These are phyloP conservation scores for Corythaixoides concolor DNA, from an alignment of 2,113 vertebrate species.

Conservation along the genomic window DNA sequence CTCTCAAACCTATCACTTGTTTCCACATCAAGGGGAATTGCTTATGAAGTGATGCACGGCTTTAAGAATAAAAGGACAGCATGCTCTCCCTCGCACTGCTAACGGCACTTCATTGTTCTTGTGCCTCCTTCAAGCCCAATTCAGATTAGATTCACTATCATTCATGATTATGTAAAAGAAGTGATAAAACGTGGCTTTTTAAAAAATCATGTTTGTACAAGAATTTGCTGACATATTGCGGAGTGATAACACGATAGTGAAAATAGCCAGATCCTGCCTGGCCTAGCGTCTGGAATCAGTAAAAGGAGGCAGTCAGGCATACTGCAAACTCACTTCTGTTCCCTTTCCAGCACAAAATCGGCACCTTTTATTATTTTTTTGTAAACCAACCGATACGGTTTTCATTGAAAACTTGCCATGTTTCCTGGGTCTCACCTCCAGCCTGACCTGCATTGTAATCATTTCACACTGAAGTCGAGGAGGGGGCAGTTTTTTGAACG, in stretches of 20 bases:
- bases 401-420: not conserved
- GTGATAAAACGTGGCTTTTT: slow-evolving; percentile 53
- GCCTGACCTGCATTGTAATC: not conserved
- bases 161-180: slow-evolving; percentile 69
- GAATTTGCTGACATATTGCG: slow-evolving; percentile 72
- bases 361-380: not conserved
- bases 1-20: not conserved
- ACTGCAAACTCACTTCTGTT: not conserved
- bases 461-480: rapidly evolving
- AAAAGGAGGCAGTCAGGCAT: slow-evolving; percentile 35
- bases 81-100: not conserved
- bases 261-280: slow-evolving; percentile 67
- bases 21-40: not conserved
- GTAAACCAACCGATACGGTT: not conserved
- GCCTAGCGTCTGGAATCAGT: slow-evolving; percentile 55
- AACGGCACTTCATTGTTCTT: not conserved
- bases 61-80: not conserved
- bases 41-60: not conserved
- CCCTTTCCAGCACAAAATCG: not conserved
- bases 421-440: not conserved
- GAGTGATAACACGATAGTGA: slow-evolving; percentile 70
- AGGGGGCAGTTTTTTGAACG: not conserved
- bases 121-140: slow-evolving; percentile 61
- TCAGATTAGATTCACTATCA: slow-evolving; percentile 78
- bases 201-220: slow-evolving; percentile 61